Conservation (phyloP, 2,797 vertebrate genomes). For the Neomorphus geoffroyi region DNA sequence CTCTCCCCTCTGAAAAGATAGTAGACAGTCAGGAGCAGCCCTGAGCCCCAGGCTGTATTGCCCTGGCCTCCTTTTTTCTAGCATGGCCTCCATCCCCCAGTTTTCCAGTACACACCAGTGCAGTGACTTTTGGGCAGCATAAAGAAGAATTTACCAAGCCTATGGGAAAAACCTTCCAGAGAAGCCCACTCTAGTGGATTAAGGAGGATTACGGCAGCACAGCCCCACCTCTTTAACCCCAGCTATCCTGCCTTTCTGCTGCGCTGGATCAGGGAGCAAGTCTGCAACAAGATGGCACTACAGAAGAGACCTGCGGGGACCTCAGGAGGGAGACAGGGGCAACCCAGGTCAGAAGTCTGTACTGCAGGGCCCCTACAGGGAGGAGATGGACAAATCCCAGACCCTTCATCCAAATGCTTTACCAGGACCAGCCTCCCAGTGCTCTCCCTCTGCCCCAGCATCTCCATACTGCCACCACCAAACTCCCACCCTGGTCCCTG, state of each 20-base stretch:
- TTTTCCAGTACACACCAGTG: neutral
- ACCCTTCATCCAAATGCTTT: neutral
- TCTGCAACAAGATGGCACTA: neutral
- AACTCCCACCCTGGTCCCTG: neutral
- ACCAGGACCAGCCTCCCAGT: neutral
- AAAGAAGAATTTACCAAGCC: neutral
- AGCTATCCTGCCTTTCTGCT: neutral
- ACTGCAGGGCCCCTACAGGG: neutral
- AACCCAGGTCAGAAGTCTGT: neutral
- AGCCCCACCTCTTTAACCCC: accelerated
- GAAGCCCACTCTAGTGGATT: neutral
- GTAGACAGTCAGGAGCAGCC: neutral
- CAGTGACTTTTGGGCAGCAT: neutral
- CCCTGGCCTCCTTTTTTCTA: neutral
- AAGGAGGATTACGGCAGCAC: neutral
- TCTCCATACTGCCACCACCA: neutral
- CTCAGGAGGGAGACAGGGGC: neutral
- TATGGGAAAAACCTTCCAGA: neutral
- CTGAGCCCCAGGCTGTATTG: neutral
- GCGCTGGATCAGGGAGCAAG: neutral
- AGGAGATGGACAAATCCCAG: neutral
- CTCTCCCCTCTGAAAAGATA: slow-evolving; percentile 79
- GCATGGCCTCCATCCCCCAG: neutral
- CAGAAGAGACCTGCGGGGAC: neutral
- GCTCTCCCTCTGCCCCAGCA: neutral